These are phyloP conservation scores for Lamprologus callipterus DNA, from an alignment of 2,113 vertebrate genomes.

Conservation along the genomic window DNA sequence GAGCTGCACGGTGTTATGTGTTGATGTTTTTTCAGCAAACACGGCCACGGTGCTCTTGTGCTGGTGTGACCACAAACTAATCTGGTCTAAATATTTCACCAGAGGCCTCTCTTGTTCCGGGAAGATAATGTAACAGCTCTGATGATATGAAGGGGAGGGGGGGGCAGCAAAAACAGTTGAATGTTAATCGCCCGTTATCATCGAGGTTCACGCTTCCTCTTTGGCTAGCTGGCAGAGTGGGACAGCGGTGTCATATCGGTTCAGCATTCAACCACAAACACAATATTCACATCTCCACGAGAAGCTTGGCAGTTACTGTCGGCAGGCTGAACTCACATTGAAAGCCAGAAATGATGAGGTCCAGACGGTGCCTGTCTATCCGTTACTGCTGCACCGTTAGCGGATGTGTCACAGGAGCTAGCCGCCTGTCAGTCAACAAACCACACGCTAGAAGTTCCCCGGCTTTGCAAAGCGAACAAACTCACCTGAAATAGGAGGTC, in stretches of 20 bases:
- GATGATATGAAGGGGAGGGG: not conserved
- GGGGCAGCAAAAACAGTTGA: not conserved
- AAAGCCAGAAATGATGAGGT: not conserved
- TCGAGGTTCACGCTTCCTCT: slow-evolving; percentile 5
- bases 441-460: not conserved
- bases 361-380: not conserved
- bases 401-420: not conserved
- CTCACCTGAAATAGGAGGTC: slow-evolving; percentile 46
- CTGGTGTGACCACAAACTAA: not conserved
- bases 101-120: not conserved
- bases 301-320: not conserved
- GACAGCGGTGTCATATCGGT: not conserved
- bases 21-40: not conserved
- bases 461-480: not conserved
- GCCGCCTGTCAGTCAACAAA: not conserved
- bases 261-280: not conserved
- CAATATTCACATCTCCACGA: not conserved
- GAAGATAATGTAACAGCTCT: not conserved
- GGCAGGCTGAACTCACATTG: not conserved
- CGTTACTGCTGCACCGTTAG: not conserved
- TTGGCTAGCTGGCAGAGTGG: not conserved
- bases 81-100: not conserved
- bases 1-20: not conserved
- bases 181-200: not conserved
- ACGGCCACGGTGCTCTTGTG: not conserved